phyloP scores from a whole-genome alignment of 2,888 invertebrate species.

The Nebria salina region DNA sequence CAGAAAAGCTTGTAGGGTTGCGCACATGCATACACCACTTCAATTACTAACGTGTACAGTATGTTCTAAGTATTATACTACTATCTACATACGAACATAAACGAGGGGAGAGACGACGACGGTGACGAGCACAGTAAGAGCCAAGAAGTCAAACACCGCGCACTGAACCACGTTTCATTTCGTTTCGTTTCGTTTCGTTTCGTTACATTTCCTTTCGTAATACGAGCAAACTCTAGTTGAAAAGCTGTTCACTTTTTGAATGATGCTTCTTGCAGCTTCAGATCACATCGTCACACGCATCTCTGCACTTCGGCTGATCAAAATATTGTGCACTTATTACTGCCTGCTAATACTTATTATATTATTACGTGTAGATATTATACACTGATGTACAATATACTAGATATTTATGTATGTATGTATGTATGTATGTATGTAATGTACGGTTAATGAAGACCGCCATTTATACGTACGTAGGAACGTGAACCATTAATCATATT shows the following conservation, averaged over 20 bases:
- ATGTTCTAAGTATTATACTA: too few species aligned
- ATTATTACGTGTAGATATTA: neutral
- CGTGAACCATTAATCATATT: slow-evolving; percentile 11
- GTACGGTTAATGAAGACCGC: slow-evolving; percentile 1
- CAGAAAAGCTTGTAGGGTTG: too few species aligned
- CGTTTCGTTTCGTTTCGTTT: too few species aligned
- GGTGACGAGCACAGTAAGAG: too few species aligned
- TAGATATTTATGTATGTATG: neutral
- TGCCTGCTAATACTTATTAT: neutral
- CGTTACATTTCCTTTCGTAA: neutral
- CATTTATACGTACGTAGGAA: too few species aligned
- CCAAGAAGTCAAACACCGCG: too few species aligned
- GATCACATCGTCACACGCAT: neutral
- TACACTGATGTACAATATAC: too few species aligned
- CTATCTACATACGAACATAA: too few species aligned
- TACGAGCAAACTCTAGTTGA: neutral
- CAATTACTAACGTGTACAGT: too few species aligned
- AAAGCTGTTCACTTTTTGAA: slow-evolving; percentile 7
- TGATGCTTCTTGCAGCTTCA: neutral
- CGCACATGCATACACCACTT: too few species aligned
- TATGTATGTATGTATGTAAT: neutral
- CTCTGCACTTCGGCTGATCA: neutral
- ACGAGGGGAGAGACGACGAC: too few species aligned
- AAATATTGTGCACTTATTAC: neutral
- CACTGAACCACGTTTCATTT: too few species aligned